These are phyloP conservation scores for Tauraco erythrolophus DNA, from an alignment of 2,113 vertebrate genomes.

Conservation along the genomic window DNA sequence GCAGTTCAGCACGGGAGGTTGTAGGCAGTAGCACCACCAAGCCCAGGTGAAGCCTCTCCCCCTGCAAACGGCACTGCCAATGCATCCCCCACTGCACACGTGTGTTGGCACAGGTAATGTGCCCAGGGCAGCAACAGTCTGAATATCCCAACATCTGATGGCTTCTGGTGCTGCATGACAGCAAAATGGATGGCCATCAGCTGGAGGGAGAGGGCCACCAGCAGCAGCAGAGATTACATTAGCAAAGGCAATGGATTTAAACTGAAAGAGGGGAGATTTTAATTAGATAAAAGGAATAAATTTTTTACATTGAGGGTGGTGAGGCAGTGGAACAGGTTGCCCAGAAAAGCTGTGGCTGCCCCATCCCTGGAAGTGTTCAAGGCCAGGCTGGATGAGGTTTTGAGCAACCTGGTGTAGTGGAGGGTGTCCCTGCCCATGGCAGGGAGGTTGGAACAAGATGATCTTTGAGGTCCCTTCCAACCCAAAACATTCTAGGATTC, in stretches of 20 bases:
- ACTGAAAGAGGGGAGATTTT: no score
- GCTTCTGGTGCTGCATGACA: background rate
- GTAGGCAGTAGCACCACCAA: background rate
- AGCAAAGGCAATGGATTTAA: no score
- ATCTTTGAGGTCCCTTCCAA: no score
- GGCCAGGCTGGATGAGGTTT: no score
- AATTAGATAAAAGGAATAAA: no score
- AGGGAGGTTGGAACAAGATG: no score
- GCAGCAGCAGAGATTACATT: background rate
- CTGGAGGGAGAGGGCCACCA: background rate
- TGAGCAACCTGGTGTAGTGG: no score
- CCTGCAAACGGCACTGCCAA: background rate
- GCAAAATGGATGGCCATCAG: background rate
- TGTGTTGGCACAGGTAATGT: fast-evolving
- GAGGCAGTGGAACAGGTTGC: no score
- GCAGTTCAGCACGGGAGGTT: background rate
- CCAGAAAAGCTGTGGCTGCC: no score
- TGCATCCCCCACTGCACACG: fast-evolving
- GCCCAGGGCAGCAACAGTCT: background rate
- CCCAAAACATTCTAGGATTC: no score
- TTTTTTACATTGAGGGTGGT: background rate
- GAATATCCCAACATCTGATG: background rate
- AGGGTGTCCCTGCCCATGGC: no score
- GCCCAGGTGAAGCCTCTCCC: background rate
- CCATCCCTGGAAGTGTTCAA: no score